Evolutionary conservation across 2,888 invertebrate genomes (phyloP).

Genomic region (Pheosia gnoma): DNA sequence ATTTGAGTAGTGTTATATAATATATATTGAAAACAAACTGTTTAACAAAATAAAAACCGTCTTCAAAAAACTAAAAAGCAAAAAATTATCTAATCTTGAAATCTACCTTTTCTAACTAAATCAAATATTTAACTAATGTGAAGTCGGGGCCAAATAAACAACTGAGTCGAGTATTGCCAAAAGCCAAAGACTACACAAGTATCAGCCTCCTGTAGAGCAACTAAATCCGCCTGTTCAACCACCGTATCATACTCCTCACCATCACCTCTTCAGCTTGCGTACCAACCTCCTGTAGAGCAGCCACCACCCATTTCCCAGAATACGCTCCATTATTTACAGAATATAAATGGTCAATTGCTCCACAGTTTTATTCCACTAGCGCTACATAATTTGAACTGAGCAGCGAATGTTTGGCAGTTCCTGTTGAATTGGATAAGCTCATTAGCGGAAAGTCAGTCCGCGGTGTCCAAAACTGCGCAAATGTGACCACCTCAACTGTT

Average conservation of each 20-base stretch:
- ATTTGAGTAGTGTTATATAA: too few species aligned
- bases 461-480: not conserved
- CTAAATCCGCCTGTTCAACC: not conserved
- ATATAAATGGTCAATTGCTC: not conserved
- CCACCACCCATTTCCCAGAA: not conserved
- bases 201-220: not conserved
- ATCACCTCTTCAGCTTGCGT: not conserved
- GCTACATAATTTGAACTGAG: not conserved
- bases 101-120: too few species aligned
- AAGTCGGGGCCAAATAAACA: too few species aligned
- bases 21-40: too few species aligned
- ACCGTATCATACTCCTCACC: not conserved
- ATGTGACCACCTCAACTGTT: not conserved
- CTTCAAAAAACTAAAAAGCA: too few species aligned
- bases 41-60: too few species aligned
- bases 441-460: not conserved
- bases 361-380: not conserved
- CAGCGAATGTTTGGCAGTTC: not conserved
- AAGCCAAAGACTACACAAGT: not conserved
- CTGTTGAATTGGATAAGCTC: not conserved
- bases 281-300: not conserved
- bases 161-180: too few species aligned
- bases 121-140: too few species aligned
- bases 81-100: too few species aligned
- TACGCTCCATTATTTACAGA: constrained; percentile 6